phyloP scores from a whole-genome alignment of 2,888 invertebrate genomes.

The Epistrophe eligans region DNA sequence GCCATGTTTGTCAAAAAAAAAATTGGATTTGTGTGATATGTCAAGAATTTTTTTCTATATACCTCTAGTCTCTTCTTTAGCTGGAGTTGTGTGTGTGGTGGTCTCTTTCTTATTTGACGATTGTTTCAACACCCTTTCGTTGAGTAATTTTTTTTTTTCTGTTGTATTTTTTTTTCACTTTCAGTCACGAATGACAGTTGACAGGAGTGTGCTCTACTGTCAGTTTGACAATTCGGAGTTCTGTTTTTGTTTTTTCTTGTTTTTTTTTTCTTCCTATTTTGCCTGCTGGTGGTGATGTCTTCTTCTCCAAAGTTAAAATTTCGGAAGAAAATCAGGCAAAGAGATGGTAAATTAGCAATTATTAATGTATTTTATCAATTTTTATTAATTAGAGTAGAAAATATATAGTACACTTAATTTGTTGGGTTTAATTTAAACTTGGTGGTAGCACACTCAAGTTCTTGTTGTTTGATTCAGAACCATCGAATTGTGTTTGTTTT shows the following conservation, averaged over 20 bases:
- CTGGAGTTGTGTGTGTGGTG: constrained; percentile 1
- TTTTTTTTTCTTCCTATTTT: background rate
- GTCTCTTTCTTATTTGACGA: constrained; percentile 67
- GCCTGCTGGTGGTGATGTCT: constrained; percentile 21
- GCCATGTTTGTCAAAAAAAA: constrained; percentile 74
- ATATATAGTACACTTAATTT: background rate
- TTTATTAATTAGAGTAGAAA: background rate
- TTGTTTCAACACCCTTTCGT: constrained; percentile 66
- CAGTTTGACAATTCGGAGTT: constrained; percentile 38
- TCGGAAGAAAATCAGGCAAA: constrained; percentile 50
- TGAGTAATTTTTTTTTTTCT: constrained; percentile 25
- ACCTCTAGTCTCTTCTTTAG: background rate
- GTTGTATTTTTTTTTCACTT: background rate
- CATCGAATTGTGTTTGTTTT: background rate
- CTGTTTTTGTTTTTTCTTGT: constrained; percentile 7
- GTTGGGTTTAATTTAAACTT: background rate
- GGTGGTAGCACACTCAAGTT: background rate
- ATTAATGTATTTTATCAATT: background rate
- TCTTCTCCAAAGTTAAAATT: constrained; percentile 54
- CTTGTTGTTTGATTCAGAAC: background rate
- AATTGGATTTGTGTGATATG: constrained; percentile 67
- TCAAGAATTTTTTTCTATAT: constrained; percentile 63
- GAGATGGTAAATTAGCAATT: constrained; percentile 40
- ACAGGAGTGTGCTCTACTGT: constrained; percentile 29
- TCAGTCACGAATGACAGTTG: background rate